A percentile compares a stretch with the other conserved stretches of the same genome.
Evolutionary conservation across 2,113 vertebrate genomes (phyloP).

Genomic region (Piprites chloris): DNA sequence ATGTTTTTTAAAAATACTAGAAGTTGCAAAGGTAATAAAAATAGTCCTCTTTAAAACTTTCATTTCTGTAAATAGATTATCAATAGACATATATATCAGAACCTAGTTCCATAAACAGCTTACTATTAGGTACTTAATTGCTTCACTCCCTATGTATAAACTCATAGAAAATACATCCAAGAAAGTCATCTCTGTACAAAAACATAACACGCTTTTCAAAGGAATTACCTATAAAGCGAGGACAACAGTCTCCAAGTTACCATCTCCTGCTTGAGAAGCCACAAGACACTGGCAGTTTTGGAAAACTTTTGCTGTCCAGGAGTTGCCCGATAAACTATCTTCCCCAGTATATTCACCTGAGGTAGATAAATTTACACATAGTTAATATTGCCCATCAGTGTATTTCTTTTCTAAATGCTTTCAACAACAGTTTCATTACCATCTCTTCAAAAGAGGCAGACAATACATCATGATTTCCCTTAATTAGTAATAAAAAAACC

Average conservation of each 20-base stretch:
- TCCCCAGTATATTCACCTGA: constrained; percentile 87
- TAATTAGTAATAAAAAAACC: neutral
- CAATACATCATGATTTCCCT: neutral
- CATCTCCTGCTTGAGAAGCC: constrained; percentile 96
- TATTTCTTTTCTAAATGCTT: neutral
- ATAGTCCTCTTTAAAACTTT: neutral
- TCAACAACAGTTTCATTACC: neutral
- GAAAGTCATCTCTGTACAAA: neutral
- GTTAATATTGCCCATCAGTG: neutral
- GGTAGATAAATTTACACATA: neutral
- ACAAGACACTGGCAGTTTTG: constrained; percentile 91
- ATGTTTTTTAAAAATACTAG: neutral
- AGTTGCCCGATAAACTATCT: constrained; percentile 86
- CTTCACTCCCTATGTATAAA: neutral
- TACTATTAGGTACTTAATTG: neutral
- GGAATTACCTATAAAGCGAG: constrained; percentile 88
- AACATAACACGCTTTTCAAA: neutral
- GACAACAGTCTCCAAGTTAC: constrained; percentile 92
- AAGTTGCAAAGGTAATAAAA: neutral
- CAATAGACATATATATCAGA: neutral
- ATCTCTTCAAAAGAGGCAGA: neutral
- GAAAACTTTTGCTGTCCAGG: constrained; percentile 90
- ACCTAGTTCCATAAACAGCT: neutral
- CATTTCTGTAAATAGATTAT: neutral
- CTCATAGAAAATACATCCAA: neutral